Conservation (phyloP, 2,113 vertebrate species). For the Neogale vison region DNA sequence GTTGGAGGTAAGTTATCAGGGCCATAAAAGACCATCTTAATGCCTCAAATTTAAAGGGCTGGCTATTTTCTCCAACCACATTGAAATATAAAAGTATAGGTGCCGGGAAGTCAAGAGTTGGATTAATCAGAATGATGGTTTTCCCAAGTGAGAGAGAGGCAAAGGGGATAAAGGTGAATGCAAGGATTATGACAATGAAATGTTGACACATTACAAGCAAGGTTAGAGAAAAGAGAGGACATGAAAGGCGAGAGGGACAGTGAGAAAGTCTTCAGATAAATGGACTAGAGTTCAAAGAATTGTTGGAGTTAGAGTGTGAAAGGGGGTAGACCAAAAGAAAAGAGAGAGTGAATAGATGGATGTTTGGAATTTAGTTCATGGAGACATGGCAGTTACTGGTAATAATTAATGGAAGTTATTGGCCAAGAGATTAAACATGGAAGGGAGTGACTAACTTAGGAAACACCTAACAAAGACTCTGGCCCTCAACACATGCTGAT, state of each 20-base stretch:
- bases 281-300: neutral
- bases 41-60: neutral
- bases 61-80: neutral
- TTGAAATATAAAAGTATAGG: neutral
- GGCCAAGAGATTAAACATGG: neutral
- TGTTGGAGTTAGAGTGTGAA: neutral
- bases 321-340: neutral
- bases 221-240: neutral
- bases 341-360: neutral
- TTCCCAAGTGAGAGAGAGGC: neutral
- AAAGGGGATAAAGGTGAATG: neutral
- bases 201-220: neutral
- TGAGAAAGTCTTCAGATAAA: conserved; percentile 4
- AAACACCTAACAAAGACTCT: neutral
- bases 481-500: neutral
- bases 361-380: neutral
- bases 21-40: neutral
- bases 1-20: neutral
- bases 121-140: neutral
- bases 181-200: neutral
- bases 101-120: neutral
- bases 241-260: neutral
- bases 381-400: neutral
- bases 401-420: neutral
- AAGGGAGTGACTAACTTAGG: neutral